Evolutionary conservation across 2,797 vertebrate species (phyloP), one percentile per base, ranked within the genome.

Genomic region (Anableps anableps): DNA sequence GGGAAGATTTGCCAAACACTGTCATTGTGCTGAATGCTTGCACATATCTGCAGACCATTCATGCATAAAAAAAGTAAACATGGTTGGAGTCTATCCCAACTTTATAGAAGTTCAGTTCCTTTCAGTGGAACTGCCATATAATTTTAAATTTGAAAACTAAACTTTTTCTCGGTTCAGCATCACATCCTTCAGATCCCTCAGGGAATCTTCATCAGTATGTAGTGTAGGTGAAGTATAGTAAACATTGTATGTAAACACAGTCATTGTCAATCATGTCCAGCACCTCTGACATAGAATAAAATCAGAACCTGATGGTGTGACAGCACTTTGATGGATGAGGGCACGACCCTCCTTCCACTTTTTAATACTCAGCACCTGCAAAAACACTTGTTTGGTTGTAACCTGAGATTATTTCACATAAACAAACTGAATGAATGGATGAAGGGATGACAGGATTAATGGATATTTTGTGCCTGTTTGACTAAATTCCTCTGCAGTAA

Each of bases 311-410:
- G 78, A 75, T 68, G 31, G 64, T 9, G n/a, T 19, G 45, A 0
- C 38, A n/a, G 36, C 43, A 72, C n/a, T 73, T 86, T 89, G 90
- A 92, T 62, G 79, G 88, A 90, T 23, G 77, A 86, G 88, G 86
- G 83, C 80, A 16, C 0, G 73, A 85, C 82, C 84, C 79, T 82
- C 77, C 86, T 83, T 79, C 88, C 88, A 88, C 81, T 58, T 86
- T 78, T 71, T 89, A 91, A 92, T 88, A 79, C 84, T 89, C 81
- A 88, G 76, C 94, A 94, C 91, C 92, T 94, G 93, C 86, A 86
- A 85, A 91, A 94, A 94, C 88, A 94, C 83, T 81, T 0, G 83
- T 87, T 73, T 74, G 76, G 78, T 84, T 74, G 82, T 31, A 93
- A 90, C 83, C 78, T 80, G 89, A 92, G 85, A 79, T 9, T 71